phyloP scores from a whole-genome alignment of 2,888 invertebrate genomes.

The Tipula unca region DNA sequence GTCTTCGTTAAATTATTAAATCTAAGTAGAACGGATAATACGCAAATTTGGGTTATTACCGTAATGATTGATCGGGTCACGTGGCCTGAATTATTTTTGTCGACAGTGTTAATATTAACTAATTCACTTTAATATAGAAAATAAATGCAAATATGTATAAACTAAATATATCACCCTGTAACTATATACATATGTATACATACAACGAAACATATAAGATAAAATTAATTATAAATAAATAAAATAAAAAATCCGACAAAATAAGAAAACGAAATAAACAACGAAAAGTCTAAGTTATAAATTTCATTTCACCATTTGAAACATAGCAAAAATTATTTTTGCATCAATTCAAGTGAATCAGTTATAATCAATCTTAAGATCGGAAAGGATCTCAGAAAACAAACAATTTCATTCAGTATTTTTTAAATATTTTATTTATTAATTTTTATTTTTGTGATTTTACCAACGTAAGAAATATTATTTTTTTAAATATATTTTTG shows the following conservation, averaged over 20 bases:
- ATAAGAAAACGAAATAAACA: neutral
- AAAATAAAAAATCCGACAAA: neutral
- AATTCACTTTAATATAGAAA: no score
- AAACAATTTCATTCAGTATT: neutral
- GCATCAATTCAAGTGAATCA: neutral
- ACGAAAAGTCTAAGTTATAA: neutral
- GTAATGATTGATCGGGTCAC: neutral
- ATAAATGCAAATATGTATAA: neutral
- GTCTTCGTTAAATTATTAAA: neutral
- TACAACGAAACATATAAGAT: neutral
- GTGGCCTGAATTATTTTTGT: neutral
- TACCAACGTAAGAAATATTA: neutral
- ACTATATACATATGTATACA: no score
- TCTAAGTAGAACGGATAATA: neutral
- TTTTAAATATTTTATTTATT: neutral
- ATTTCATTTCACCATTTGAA: neutral
- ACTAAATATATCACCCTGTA: neutral
- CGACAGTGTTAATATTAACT: neutral
- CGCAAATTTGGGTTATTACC: constrained; percentile 3
- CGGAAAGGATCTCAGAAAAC: neutral
- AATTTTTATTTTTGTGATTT: neutral
- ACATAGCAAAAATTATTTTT: neutral
- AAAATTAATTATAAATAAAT: neutral
- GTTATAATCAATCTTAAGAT: constrained; percentile 8
- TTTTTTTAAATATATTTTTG: neutral